Percentiles rank a stretch among this genome's conserved stretches.
Conservation (phyloP, 2,888 invertebrate genomes). For the Tridacna crocea region DNA sequence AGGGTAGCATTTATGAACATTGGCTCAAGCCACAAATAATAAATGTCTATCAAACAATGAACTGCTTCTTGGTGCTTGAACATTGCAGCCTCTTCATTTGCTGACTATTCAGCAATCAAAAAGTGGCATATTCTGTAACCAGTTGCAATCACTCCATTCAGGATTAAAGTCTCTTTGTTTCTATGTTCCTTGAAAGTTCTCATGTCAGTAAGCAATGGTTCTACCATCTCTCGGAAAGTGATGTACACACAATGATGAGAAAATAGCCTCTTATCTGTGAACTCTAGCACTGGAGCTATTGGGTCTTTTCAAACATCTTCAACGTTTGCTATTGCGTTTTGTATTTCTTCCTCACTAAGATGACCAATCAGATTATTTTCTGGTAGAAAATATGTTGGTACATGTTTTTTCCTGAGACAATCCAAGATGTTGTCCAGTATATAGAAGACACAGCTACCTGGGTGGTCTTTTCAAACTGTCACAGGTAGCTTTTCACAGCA, state of each 20-base stretch:
- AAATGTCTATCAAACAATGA: constrained; percentile 29
- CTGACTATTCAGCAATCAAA: constrained; percentile 25
- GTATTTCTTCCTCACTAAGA: constrained; percentile 33
- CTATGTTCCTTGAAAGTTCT: constrained; percentile 32
- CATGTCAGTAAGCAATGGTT: constrained; percentile 44
- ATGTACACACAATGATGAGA: constrained; percentile 29
- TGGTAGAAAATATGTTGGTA: constrained; percentile 53
- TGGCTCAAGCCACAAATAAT: constrained; percentile 27
- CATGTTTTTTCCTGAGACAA: constrained; percentile 32
- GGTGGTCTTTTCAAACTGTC: constrained; percentile 39
- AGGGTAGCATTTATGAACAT: constrained; percentile 30
- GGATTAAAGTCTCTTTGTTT: constrained; percentile 30
- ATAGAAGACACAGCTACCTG: constrained; percentile 54
- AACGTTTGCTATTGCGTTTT: constrained; percentile 17
- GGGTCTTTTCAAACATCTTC: constrained; percentile 33
- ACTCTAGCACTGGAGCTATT: constrained; percentile 33
- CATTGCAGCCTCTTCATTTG: constrained; percentile 4
- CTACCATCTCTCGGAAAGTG: constrained; percentile 39
- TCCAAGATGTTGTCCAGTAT: constrained; percentile 45
- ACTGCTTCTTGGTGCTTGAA: constrained; percentile 36
- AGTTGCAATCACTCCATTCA: constrained; percentile 24
- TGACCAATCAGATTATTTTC: constrained; percentile 56
- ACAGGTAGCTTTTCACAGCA: constrained; percentile 44
- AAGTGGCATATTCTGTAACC: constrained; percentile 36
- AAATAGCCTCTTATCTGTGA: constrained; percentile 32